Base-by-base conservation (phyloP, 2,888 invertebrate species). In the Diogma glabrata region DNA sequence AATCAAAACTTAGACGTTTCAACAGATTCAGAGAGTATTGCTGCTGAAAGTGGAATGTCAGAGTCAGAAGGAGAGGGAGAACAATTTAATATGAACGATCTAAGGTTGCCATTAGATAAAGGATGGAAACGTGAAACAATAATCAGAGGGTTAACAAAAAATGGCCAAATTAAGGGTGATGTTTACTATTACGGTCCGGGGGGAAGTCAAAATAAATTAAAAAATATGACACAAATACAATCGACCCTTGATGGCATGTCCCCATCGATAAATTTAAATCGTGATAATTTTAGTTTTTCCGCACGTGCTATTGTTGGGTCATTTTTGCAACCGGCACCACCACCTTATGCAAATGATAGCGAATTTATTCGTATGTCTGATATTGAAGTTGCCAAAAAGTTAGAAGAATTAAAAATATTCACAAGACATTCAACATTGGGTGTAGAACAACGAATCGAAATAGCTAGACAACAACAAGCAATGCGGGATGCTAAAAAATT, bases 121-220 rank as follows among this genome's bases (percentile, higher is more conserved):
- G 93, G 92, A 53, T 95, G 95, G 95, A 86, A 87, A 61, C 76
- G 95, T n/a, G 87, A 92, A 66, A 94, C 94, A 0, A 78, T 90
- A 51, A 90, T 95, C 61, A 81, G 85, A 56, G 88, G 89, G 5
- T 76, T 94, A 8, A 90, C 89, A 6, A 83, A 87, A 58, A 85
- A 82, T 61, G 92, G 93, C 33, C 83, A 86, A 56, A 83, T 89
- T 57, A 84, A 87, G 59, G 94, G 96, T n/a, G 95, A 96, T 64
- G 95, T 97, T 45, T 80, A 83, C 52, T 97, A 97, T 70, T 81
- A 82, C 56, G 78, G 84, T 9, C 83, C 84, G 0, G 81, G 81
- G 56, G n/a, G n/a, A n/a, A 76, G 75, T 14, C 73, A 71, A 8
- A 65, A 76, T 58, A 78, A 78, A 57, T 72, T 84, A 47, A 78